These are phyloP conservation scores for Tethea ocularis DNA, from an alignment of 2,888 invertebrate species.

Conservation along the genomic window DNA sequence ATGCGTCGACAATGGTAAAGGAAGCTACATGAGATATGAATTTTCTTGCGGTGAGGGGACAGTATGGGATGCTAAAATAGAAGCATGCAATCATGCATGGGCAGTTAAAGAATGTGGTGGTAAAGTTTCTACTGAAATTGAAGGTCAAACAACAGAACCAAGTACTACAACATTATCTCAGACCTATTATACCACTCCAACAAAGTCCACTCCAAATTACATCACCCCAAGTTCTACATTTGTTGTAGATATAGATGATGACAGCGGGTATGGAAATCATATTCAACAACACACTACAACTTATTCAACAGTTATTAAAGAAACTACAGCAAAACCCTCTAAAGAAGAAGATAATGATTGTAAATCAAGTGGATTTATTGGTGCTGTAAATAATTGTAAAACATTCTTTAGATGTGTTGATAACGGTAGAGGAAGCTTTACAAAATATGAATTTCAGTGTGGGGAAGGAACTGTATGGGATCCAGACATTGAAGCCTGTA, in stretches of 20 bases:
- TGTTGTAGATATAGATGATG: constrained; percentile 26
- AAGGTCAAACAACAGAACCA: constrained; percentile 20
- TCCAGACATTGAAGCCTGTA: constrained; percentile 80
- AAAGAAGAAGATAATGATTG: constrained; percentile 21
- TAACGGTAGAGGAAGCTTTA: constrained; percentile 83
- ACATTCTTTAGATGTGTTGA: constrained; percentile 88
- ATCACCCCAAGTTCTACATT: constrained; percentile 14
- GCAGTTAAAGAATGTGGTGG: constrained; percentile 59
- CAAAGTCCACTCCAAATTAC: constrained; percentile 25
- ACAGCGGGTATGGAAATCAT: constrained; percentile 38
- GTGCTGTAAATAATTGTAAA: constrained; percentile 83
- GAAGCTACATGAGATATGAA: constrained; percentile 76
- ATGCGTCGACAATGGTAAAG: constrained; percentile 82
- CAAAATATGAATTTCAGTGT: constrained; percentile 86
- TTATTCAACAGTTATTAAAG: constrained; percentile 12
- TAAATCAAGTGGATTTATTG: constrained; percentile 77
- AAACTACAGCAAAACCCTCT: constrained; percentile 25
- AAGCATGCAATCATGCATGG: constrained; percentile 84
- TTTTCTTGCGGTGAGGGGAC: constrained; percentile 85
- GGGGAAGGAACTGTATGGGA: constrained; percentile 88
- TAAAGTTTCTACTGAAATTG: constrained; percentile 25
- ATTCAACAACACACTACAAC: constrained; percentile 15
- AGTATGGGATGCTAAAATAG: constrained; percentile 83
- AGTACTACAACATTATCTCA: constrained; percentile 22
- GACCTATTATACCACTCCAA: constrained; percentile 25